phyloP scores from a whole-genome alignment of 2,113 vertebrate genomes.

The Addax nasomaculatus region DNA sequence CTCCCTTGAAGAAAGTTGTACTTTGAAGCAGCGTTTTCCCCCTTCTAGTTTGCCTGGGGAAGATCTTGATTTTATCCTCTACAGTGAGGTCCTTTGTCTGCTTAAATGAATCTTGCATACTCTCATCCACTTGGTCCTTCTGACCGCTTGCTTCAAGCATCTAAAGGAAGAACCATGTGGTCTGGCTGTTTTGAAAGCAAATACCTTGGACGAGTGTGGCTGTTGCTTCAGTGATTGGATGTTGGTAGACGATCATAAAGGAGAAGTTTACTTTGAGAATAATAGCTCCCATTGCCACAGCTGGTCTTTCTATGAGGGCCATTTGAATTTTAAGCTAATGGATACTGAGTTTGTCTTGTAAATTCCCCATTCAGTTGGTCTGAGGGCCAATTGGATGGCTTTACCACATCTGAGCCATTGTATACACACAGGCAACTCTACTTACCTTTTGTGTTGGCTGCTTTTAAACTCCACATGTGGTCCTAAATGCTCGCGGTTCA shows the following conservation, averaged over 20 bases:
- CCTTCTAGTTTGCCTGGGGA: background rate
- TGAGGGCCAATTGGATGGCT: conserved; percentile 44
- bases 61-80: conserved; percentile 1
- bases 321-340: conserved; percentile 65
- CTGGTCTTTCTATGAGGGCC: conserved; percentile 31
- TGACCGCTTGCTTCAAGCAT: background rate
- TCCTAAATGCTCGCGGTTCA: conserved; percentile 52
- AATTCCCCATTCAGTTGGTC: conserved; percentile 44
- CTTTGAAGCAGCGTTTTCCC: background rate
- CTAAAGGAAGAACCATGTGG: background rate
- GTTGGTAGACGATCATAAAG: background rate
- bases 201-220: background rate
- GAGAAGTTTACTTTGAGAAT: conserved; percentile 46
- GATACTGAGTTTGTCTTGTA: conserved; percentile 41
- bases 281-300: conserved; percentile 22
- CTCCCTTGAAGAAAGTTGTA: background rate
- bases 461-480: conserved; percentile 57
- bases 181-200: conserved; percentile 25
- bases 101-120: background rate
- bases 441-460: conserved; percentile 63
- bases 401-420: conserved; percentile 32
- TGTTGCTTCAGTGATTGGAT: background rate
- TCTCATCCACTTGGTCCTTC: background rate
- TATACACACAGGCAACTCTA: background rate
- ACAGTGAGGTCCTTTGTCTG: background rate